Percentiles rank a stretch among this genome's conserved stretches.
These are phyloP conservation scores for Lobophora halterata DNA, from an alignment of 2,888 invertebrate genomes.

Conservation along the genomic window DNA sequence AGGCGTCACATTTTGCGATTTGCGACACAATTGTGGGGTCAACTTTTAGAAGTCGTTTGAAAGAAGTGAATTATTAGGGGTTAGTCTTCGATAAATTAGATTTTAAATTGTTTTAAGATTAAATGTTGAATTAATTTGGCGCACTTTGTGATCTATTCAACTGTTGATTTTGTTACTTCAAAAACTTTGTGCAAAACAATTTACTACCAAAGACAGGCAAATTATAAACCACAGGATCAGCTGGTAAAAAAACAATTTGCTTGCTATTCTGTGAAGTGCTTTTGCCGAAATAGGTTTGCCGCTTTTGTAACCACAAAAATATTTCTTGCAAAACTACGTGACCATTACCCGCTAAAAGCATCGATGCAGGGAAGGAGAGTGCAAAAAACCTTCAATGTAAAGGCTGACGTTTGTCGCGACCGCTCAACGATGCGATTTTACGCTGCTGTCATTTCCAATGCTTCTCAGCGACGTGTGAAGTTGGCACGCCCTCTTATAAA, in stretches of 20 bases:
- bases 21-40: constrained; percentile 42
- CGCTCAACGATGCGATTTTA: constrained; percentile 27
- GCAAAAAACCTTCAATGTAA: constrained; percentile 28
- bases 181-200: no score
- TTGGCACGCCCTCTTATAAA: constrained; percentile 22
- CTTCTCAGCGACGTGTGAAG: constrained; percentile 21
- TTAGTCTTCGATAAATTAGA: constrained; percentile 34
- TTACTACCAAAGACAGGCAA: no score
- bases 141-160: no score
- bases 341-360: constrained; percentile 33
- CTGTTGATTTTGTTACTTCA: no score
- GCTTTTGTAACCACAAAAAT: constrained; percentile 11
- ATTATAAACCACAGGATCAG: no score
- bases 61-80: constrained; percentile 41
- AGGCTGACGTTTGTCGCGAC: constrained; percentile 25
- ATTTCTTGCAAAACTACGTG: constrained; percentile 7
- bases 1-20: constrained; percentile 40
- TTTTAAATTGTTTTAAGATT: constrained; percentile 27
- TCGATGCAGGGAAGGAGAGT: constrained; percentile 33
- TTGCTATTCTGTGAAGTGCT: no score
- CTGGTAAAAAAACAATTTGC: no score
- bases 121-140: constrained; percentile 15
- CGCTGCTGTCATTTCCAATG: constrained; percentile 32
- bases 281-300: background rate
- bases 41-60: constrained; percentile 43